phyloP scores from a whole-genome alignment of 2,888 invertebrate species.

The Hetaerina titia region DNA sequence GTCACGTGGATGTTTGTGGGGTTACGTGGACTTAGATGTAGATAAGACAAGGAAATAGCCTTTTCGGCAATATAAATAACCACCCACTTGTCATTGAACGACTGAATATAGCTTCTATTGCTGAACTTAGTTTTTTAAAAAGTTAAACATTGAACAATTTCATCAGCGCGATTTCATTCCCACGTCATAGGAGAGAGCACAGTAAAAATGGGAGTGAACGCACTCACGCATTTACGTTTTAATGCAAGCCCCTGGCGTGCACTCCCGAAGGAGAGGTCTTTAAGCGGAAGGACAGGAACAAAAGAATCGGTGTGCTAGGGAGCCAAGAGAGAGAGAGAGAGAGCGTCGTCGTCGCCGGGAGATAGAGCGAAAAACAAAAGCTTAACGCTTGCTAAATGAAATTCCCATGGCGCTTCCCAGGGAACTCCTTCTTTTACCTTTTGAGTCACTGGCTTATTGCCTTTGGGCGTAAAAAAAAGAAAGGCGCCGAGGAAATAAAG shows the following conservation, averaged over 20 bases:
- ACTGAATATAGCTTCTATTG: too few species aligned
- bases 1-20: too few species aligned
- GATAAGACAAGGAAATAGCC: too few species aligned
- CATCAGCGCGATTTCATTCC: too few species aligned
- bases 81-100: too few species aligned
- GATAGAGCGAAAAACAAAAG: background rate
- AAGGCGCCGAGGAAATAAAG: background rate
- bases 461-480: background rate
- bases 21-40: too few species aligned
- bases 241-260: background rate
- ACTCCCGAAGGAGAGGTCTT: slow-evolving; percentile 27
- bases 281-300: slow-evolving; percentile 19
- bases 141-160: background rate
- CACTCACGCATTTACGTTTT: background rate
- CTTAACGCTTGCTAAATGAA: slow-evolving; percentile 53
- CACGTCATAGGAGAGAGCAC: background rate
- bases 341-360: background rate
- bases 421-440: slow-evolving; percentile 19
- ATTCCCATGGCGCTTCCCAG: slow-evolving; percentile 34
- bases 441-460: slow-evolving; percentile 53
- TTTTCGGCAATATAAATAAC: too few species aligned
- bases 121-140: too few species aligned
- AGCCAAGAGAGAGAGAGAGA: background rate
- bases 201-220: background rate
- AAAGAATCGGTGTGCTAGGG: background rate